These are phyloP conservation scores for Desoria tigrina DNA, from an alignment of 2,888 invertebrate genomes.

Conservation along the genomic window DNA sequence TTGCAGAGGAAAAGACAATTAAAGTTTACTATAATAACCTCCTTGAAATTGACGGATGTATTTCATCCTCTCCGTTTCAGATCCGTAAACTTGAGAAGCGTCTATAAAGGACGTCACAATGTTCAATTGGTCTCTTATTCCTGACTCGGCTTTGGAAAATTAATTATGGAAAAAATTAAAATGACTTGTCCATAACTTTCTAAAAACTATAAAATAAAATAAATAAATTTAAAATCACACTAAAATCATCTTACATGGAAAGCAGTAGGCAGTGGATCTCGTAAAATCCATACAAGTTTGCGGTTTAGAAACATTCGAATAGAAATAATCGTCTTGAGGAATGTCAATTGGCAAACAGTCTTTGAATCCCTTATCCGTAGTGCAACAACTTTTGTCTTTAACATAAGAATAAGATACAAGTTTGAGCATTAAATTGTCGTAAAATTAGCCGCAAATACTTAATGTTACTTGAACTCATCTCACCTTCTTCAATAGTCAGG, in stretches of 20 bases:
- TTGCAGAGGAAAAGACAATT: not conserved
- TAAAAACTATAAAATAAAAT: not conserved
- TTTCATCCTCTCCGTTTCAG: conserved; percentile 40
- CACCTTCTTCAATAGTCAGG: conserved; percentile 1
- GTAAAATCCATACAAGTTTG: conserved; percentile 52
- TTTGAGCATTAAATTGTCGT: too few relatives aligned
- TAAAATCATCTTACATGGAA: conserved; percentile 44
- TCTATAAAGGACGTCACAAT: conserved; percentile 51
- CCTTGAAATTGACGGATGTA: conserved; percentile 41
- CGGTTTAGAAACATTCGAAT: conserved; percentile 36
- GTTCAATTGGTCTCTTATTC: conserved; percentile 52
- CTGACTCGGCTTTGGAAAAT: conserved; percentile 32
- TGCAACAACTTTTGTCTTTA: conserved; percentile 45
- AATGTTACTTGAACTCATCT: not conserved
- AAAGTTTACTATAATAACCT: too few relatives aligned
- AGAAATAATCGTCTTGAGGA: conserved; percentile 47
- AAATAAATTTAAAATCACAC: too few relatives aligned
- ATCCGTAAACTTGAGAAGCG: conserved; percentile 52
- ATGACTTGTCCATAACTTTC: not conserved
- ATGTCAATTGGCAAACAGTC: conserved; percentile 50
- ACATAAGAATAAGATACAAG: too few relatives aligned
- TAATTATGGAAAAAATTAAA: not conserved
- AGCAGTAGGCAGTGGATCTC: conserved; percentile 50
- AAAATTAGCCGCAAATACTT: too few relatives aligned
- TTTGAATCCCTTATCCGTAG: conserved; percentile 32